These are phyloP conservation scores for Alloscopus bannaensis DNA, from an alignment of 2,888 invertebrate species.

Conservation along the genomic window DNA sequence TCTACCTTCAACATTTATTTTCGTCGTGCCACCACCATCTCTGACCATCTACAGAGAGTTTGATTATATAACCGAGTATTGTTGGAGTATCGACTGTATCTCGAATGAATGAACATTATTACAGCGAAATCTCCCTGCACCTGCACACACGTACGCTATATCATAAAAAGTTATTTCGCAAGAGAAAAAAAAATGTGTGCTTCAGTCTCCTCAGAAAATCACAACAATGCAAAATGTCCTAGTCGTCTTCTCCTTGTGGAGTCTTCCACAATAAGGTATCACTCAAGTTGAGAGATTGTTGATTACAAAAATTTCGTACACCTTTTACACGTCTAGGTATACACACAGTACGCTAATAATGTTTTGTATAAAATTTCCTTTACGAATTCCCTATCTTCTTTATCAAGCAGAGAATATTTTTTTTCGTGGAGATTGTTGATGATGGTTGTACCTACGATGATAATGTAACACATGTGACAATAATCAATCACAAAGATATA, in stretches of 20 bases:
- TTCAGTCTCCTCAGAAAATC: neutral
- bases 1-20: no score
- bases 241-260: slow-evolving; percentile 25
- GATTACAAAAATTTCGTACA: neutral
- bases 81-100: no score
- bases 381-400: neutral
- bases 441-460: slow-evolving; percentile 44
- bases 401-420: neutral
- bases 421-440: slow-evolving; percentile 12
- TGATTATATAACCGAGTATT: no score
- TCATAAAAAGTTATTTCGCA: no score
- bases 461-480: slow-evolving; percentile 53
- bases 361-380: neutral
- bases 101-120: no score
- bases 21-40: no score
- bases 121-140: no score
- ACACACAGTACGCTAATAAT: no score
- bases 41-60: no score
- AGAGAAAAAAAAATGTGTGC: neutral
- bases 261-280: slow-evolving; percentile 13
- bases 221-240: slow-evolving; percentile 15
- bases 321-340: neutral
- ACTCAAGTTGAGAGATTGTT: neutral
- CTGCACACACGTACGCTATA: no score
- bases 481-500: slow-evolving; percentile 66